These are phyloP conservation scores for Triops cancriformis DNA, from an alignment of 1,140 invertebrate species.

Conservation along the genomic window DNA sequence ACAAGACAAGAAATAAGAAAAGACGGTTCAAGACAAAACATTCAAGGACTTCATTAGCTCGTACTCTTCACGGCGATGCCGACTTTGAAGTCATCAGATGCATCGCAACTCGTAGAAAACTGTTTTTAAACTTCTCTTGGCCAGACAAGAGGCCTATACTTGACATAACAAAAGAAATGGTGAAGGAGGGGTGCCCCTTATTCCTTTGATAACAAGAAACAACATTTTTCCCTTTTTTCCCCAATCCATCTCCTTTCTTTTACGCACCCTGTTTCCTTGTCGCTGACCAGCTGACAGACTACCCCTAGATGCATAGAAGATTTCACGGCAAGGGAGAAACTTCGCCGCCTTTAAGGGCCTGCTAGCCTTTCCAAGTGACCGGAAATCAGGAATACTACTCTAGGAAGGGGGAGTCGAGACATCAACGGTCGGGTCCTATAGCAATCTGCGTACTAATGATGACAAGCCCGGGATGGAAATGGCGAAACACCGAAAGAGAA, in stretches of 20 bases:
- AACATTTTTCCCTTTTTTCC: not conserved
- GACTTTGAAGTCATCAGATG: not conserved
- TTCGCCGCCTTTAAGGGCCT: not conserved
- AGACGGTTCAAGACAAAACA: not conserved
- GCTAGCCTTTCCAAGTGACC: not conserved
- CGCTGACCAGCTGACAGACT: slow-evolving; percentile 9
- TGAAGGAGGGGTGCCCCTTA: not conserved
- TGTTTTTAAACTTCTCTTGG: not conserved
- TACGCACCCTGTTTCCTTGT: not conserved
- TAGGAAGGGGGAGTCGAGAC: not conserved
- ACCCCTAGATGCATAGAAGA: not conserved
- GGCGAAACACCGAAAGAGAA: not conserved
- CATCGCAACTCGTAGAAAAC: not conserved
- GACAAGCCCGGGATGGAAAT: not conserved
- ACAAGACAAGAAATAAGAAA: not conserved
- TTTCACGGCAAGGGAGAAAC: not conserved
- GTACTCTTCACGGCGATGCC: not conserved
- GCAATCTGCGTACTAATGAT: not conserved
- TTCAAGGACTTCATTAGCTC: not conserved
- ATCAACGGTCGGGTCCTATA: not conserved
- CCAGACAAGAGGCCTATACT: slow-evolving; percentile 4
- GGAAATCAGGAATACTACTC: not conserved
- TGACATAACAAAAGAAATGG: not conserved
- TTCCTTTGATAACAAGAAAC: not conserved
- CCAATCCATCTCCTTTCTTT: not conserved